Base-by-base conservation (phyloP, 1,140 invertebrate genomes). In the Meloidogyne exigua region DNA sequence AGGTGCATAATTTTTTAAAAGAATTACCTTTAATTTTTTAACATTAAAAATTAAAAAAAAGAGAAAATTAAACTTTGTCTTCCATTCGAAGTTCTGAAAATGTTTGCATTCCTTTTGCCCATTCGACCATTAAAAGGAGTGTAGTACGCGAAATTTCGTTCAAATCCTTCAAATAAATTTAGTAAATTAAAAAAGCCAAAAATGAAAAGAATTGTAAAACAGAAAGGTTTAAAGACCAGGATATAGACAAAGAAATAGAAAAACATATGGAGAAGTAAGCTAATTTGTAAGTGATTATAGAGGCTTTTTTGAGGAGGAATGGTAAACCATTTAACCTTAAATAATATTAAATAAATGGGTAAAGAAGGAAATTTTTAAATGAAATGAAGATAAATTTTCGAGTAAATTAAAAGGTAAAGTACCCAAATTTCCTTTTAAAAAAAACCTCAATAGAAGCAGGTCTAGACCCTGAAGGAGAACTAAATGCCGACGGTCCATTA, bases 111-210 rank as follows among this genome's bases (percentile, higher is more conserved):
- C 49, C 75, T 39, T 88, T 86, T 12, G 84, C 84, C 85, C 85
- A 86, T 75, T 86, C 85, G 11, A 86, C 86, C 85, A 86, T 86
- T 62, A 86, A 68, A 15, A 86, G 63, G 2, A 86, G 72, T 11
- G 84, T 86, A 23, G 85, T 86, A 25, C 83, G 73, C 5, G 83
- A 85, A 68, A 86, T 87, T 64, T 86, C 86, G 72, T 87, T 87
- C 28, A 85, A 69, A 57, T 85, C 83, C 64, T 83, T 68, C 0
- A 69, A 18, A 76, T 44, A 10, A 44, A 21, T 63, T 63, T 63
- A 10, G 4, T 25, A 25, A 26, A 66, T 32, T 12, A 13, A 10
- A 13, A 23, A 3, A 4, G 2, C 10, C 7, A 18, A 2, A 26
- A 13, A 66, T 12, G 4, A 66, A 25, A 32, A 23, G 1, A 44